A percentile compares a stretch with the other conserved stretches of the same genome.
These are phyloP conservation scores for Geophilus truncorum DNA, from an alignment of 2,888 invertebrate genomes.

Conservation along the genomic window DNA sequence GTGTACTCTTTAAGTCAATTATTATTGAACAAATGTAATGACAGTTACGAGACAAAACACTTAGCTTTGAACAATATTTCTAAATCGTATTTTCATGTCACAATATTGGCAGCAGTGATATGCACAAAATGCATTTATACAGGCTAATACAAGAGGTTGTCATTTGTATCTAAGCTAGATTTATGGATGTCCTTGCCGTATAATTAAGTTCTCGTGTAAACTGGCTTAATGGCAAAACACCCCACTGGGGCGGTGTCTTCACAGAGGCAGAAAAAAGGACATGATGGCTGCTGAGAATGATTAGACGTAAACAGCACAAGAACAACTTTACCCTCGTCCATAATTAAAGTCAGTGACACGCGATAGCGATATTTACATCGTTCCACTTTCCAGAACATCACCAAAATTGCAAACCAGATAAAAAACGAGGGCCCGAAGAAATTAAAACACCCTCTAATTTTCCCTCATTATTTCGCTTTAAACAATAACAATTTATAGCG, in stretches of 20 bases:
- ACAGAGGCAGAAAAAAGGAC: slow-evolving; percentile 2
- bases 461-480: not conserved
- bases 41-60: not conserved
- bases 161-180: slow-evolving; percentile 21
- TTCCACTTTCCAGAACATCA: slow-evolving; percentile 27
- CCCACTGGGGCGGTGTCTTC: slow-evolving; percentile 24
- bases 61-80: not conserved
- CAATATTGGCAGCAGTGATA: not conserved
- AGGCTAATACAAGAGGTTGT: not conserved
- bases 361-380: slow-evolving; percentile 25
- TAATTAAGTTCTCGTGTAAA: slow-evolving; percentile 27
- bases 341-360: slow-evolving; percentile 25
- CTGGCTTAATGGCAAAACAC: slow-evolving; percentile 27
- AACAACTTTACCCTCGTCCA: slow-evolving; percentile 25
- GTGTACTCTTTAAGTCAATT: no score
- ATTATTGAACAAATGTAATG: no score
- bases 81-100: slow-evolving; percentile 6
- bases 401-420: slow-evolving; percentile 4
- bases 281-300: slow-evolving; percentile 18
- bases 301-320: slow-evolving; percentile 23
- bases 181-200: slow-evolving; percentile 23
- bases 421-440: not conserved
- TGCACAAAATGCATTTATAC: not conserved
- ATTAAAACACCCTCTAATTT: slow-evolving; percentile 1
- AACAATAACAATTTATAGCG: not conserved